Percentiles rank a stretch among this genome's conserved stretches.
Evolutionary conservation across 2,797 vertebrate species (phyloP).

Genomic region (Enteromius fasciolatus): DNA sequence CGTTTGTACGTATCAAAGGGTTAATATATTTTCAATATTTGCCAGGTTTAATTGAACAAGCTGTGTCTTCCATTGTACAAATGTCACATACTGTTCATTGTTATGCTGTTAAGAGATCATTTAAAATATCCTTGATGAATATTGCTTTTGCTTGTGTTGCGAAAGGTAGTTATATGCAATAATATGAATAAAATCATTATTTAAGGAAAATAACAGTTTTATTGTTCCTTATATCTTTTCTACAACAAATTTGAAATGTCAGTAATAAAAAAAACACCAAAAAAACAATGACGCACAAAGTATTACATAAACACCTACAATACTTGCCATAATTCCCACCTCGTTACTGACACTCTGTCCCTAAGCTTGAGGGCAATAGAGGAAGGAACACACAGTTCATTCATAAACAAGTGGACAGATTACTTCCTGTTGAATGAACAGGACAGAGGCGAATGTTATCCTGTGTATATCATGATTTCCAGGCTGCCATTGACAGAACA

Average conservation of each 20-base stretch:
- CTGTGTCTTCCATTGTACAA: conserved; percentile 80
- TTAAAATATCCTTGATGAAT: conserved; percentile 68
- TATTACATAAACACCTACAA: background rate
- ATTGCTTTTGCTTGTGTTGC: conserved; percentile 79
- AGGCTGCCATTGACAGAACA: conserved; percentile 25
- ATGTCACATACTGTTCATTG: conserved; percentile 72
- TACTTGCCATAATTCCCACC: conserved; percentile 37
- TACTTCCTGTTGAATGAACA: conserved; percentile 54
- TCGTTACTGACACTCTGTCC: conserved; percentile 1
- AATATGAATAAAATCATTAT: conserved; percentile 81
- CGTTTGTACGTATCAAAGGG: conserved; percentile 40
- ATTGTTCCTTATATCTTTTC: background rate
- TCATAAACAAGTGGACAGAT: conserved; percentile 53
- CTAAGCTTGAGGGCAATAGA: conserved; percentile 41
- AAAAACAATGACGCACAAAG: background rate
- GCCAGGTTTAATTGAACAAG: conserved; percentile 66
- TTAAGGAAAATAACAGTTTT: conserved; percentile 65
- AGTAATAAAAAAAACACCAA: background rate
- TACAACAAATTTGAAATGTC: background rate
- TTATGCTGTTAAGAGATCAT: conserved; percentile 71
- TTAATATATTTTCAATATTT: conserved; percentile 45
- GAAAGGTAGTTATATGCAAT: conserved; percentile 74
- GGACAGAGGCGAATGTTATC: conserved; percentile 24
- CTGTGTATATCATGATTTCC: conserved; percentile 15
- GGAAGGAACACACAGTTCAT: conserved; percentile 52